Conservation (phyloP, 53 echinoderm and acorn worm genomes). For the Echinarachnius parma region DNA sequence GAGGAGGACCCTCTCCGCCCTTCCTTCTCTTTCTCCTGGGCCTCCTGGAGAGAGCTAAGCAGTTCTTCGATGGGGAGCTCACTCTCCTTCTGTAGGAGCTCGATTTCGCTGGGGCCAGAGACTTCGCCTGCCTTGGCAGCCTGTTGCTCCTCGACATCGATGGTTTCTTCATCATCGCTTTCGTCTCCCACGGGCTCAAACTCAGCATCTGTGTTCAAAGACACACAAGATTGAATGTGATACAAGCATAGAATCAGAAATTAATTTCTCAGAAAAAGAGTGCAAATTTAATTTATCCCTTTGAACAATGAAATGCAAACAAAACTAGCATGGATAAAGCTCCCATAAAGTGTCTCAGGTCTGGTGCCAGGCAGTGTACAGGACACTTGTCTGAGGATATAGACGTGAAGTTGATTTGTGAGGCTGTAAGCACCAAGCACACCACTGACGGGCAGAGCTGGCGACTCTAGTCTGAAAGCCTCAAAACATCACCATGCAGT, state of each 20-base stretch:
- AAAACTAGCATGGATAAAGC: background rate
- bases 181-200: constrained; percentile 81
- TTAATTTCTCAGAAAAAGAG: no score
- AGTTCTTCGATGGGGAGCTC: constrained; percentile 95
- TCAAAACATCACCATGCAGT: no score
- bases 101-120: constrained; percentile 66
- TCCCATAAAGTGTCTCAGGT: constrained; percentile 11
- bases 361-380: constrained; percentile 26
- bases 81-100: constrained; percentile 81
- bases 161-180: constrained; percentile 92
- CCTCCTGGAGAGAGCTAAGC: constrained; percentile 56
- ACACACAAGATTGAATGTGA: no score
- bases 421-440: constrained; percentile 41
- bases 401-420: constrained; percentile 38
- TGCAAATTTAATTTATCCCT: no score
- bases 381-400: constrained; percentile 31
- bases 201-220: constrained; percentile 81
- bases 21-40: constrained; percentile 32
- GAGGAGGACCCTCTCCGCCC: constrained; percentile 24
- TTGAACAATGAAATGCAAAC: background rate
- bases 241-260: no score
- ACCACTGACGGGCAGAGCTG: constrained; percentile 28
- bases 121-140: constrained; percentile 60
- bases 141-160: constrained; percentile 91
- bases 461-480: constrained; percentile 47